Conservation (phyloP, 2,888 invertebrate genomes). For the Synanthedon tipuliformis region DNA sequence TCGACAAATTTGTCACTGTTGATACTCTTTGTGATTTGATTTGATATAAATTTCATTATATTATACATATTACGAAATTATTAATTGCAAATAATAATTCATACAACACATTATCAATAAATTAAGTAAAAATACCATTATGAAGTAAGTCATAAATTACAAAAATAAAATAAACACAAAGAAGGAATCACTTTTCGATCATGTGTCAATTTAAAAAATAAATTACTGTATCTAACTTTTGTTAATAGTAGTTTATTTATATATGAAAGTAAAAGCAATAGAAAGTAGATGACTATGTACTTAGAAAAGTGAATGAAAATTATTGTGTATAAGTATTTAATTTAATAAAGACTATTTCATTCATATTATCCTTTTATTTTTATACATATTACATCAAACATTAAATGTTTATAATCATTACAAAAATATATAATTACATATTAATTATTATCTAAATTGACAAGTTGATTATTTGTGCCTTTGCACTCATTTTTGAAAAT, state of each 20-base stretch:
- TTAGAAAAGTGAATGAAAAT: too few relatives aligned
- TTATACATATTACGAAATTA: background rate
- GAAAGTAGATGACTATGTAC: too few relatives aligned
- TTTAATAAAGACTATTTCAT: too few relatives aligned
- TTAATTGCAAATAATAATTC: conserved; percentile 1
- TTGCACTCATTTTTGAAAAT: conserved; percentile 60
- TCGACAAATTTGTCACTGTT: conserved; percentile 59
- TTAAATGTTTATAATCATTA: conserved; percentile 1
- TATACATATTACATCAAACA: background rate
- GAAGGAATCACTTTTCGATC: too few relatives aligned
- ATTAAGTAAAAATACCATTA: too few relatives aligned
- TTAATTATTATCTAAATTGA: conserved; percentile 32
- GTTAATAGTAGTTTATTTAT: too few relatives aligned
- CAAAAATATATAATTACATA: conserved; percentile 2
- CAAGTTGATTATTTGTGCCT: conserved; percentile 29
- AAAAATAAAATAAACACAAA: too few relatives aligned
- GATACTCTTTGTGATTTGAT: conserved; percentile 63
- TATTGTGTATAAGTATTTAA: too few relatives aligned
- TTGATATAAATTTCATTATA: background rate
- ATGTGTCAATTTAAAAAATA: too few relatives aligned
- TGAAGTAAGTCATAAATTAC: too few relatives aligned
- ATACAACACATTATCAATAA: conserved; percentile 1
- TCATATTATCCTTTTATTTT: background rate
- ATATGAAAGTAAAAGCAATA: too few relatives aligned
- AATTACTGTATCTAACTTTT: too few relatives aligned